These are phyloP conservation scores for Hololepta plana DNA, from an alignment of 2,888 invertebrate species.

Conservation along the genomic window DNA sequence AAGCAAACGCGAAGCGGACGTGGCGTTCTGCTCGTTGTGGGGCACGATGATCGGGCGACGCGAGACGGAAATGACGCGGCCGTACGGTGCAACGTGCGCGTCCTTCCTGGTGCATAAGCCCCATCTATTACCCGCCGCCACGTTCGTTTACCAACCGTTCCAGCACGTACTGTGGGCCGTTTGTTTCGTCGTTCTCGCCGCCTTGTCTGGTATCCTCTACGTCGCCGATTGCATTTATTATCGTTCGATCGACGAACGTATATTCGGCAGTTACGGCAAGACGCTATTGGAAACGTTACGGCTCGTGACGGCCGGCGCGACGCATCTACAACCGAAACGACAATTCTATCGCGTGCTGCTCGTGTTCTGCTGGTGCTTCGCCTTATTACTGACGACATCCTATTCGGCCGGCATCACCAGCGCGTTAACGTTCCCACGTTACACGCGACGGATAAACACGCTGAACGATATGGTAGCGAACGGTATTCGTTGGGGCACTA, in stretches of 20 bases:
- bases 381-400: slow-evolving; percentile 1
- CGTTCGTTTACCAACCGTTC: slow-evolving; percentile 15
- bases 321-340: too few relatives aligned
- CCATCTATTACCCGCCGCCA: slow-evolving; percentile 11
- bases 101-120: slow-evolving; percentile 18
- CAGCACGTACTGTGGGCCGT: too few relatives aligned
- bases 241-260: too few relatives aligned
- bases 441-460: slow-evolving; percentile 1
- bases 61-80: slow-evolving; percentile 11
- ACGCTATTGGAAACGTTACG: too few relatives aligned
- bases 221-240: too few relatives aligned
- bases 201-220: too few relatives aligned
- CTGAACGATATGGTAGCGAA: slow-evolving; percentile 1
- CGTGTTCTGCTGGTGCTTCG: neutral
- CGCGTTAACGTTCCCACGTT: neutral
- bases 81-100: slow-evolving; percentile 13
- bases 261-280: too few relatives aligned
- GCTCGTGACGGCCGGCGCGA: too few relatives aligned
- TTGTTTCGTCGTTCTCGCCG: too few relatives aligned
- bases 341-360: slow-evolving; percentile 2
- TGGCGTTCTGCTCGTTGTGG: slow-evolving; percentile 16
- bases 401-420: slow-evolving; percentile 3
- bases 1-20: slow-evolving; percentile 9
- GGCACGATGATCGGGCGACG: slow-evolving; percentile 4
- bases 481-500: slow-evolving; percentile 1